Percentiles rank a stretch among this genome's conserved stretches.
These are phyloP conservation scores for Procambarus virginalis DNA, from an alignment of 1,140 invertebrate genomes.

Conservation along the genomic window DNA sequence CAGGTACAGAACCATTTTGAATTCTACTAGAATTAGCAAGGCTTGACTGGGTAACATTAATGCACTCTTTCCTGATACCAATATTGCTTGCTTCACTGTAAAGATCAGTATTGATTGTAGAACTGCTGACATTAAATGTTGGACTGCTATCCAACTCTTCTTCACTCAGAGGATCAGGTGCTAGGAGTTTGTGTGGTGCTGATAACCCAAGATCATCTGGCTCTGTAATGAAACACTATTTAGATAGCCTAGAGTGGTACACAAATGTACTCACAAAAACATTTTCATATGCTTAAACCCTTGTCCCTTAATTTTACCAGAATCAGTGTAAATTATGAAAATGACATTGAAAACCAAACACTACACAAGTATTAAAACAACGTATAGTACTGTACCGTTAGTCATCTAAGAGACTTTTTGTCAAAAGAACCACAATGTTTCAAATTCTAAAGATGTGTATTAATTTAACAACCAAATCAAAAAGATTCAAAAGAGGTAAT, in stretches of 20 bases:
- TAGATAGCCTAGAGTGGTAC: background rate
- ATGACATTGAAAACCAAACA: too few species aligned
- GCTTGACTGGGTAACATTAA: conserved; percentile 1
- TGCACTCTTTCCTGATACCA: background rate
- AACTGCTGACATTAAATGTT: background rate
- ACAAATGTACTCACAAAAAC: too few species aligned
- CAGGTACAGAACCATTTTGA: conserved; percentile 35
- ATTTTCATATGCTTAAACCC: too few species aligned
- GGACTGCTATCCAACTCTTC: background rate
- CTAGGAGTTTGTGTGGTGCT: background rate
- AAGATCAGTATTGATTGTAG: background rate
- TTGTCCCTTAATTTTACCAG: too few species aligned
- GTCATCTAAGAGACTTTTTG: too few species aligned
- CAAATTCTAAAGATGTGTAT: too few species aligned
- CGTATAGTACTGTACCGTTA: too few species aligned
- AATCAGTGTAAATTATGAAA: too few species aligned
- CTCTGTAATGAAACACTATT: background rate
- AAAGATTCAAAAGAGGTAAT: too few species aligned
- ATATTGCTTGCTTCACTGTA: background rate
- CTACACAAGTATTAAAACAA: too few species aligned
- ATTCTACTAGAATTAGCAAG: background rate
- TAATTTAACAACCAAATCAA: too few species aligned
- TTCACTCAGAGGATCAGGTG: background rate
- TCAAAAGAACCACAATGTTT: too few species aligned
- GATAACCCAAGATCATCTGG: background rate